Evolutionary conservation across 2,888 invertebrate species (phyloP).

Genomic region (Synanthedon andrenaeformis): DNA sequence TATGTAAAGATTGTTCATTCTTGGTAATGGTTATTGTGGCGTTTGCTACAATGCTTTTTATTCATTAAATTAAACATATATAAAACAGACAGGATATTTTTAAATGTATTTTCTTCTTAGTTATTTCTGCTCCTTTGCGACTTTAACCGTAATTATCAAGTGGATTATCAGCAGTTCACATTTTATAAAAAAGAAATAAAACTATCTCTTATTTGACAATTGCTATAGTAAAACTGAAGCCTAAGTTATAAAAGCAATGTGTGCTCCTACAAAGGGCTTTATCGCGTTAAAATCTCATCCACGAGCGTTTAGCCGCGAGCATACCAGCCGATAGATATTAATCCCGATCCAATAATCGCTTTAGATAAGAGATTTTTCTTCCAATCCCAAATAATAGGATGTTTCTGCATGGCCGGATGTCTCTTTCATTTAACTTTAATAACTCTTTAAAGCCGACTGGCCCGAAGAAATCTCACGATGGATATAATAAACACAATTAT

Average conservation of each 20-base stretch:
- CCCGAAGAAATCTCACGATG: neutral
- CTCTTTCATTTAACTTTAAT: conserved; percentile 56
- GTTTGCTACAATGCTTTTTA: too few relatives aligned
- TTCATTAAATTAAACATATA: too few relatives aligned
- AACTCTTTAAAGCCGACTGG: conserved; percentile 29
- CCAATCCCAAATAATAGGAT: conserved; percentile 57
- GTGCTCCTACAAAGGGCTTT: conserved; percentile 20
- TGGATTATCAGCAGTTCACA: too few relatives aligned
- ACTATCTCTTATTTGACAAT: too few relatives aligned
- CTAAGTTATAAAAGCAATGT: neutral
- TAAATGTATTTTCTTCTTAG: too few relatives aligned
- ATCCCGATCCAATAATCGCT: conserved; percentile 51
- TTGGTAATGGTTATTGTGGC: too few relatives aligned
- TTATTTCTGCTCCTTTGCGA: too few relatives aligned
- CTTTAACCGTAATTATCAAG: too few relatives aligned
- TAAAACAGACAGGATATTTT: too few relatives aligned
- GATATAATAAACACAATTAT: neutral
- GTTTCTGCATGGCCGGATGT: conserved; percentile 47
- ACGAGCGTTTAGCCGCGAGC: conserved; percentile 16
- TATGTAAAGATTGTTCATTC: too few relatives aligned
- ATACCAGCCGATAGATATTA: conserved; percentile 46
- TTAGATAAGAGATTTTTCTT: conserved; percentile 62
- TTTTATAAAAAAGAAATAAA: too few relatives aligned
- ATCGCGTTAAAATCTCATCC: conserved; percentile 41
- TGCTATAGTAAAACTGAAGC: neutral